Conservation (phyloP, 1,140 invertebrate species). For the Pristionchus pacificus region DNA sequence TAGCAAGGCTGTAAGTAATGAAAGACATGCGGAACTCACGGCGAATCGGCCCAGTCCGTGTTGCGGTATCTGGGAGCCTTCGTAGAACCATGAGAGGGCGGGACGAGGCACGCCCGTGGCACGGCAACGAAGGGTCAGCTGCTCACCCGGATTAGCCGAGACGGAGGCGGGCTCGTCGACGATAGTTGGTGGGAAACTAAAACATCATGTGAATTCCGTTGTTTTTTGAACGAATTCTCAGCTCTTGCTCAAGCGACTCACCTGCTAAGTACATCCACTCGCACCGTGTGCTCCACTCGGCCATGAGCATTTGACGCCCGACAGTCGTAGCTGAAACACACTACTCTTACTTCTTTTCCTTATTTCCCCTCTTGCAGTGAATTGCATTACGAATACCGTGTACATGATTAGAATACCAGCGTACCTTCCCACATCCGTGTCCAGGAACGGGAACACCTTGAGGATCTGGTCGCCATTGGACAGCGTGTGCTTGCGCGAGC, state of each 20-base stretch:
- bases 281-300: conserved; percentile 8
- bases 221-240: conserved; percentile 4
- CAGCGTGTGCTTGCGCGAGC: conserved; percentile 38
- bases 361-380: too few species aligned
- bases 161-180: conserved; percentile 17
- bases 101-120: conserved; percentile 38
- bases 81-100: conserved; percentile 49
- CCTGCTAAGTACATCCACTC: conserved; percentile 21
- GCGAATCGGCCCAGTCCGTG: conserved; percentile 42
- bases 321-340: conserved; percentile 48
- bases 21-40: too few species aligned
- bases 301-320: conserved; percentile 40
- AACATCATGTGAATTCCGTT: too few species aligned
- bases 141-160: conserved; percentile 15
- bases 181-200: conserved; percentile 26
- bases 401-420: not conserved
- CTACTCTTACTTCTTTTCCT: too few species aligned
- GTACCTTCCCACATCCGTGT: conserved; percentile 51
- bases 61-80: conserved; percentile 51
- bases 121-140: conserved; percentile 32
- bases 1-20: too few species aligned
- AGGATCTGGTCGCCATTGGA: conserved; percentile 40
- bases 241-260: conserved; percentile 29
- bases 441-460: conserved; percentile 53
- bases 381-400: too few species aligned